Evolutionary conservation across 2,113 vertebrate genomes (phyloP), one percentile per base, ranked within the genome.

Genomic region (Monarcha castaneiventris): DNA sequence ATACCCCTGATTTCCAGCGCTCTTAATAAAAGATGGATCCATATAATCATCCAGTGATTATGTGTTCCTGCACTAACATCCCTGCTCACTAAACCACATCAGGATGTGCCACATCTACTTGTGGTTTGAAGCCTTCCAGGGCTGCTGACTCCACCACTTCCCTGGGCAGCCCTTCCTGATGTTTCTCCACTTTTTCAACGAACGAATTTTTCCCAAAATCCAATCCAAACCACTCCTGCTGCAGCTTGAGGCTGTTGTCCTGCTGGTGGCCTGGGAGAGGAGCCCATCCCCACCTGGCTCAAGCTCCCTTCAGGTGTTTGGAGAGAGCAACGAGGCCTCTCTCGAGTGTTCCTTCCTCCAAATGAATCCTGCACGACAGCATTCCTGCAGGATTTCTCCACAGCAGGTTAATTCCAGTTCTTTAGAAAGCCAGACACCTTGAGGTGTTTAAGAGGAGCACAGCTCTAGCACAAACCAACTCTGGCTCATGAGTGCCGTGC

Each of bases 1-100:
- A 37, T 37, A 37, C 37, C 37, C 37, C 37, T 37, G 37, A 37
- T 37, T 37, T 10, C 37, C 37, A 37, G 37, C 8, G 37, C 37
- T 37, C 37, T 37, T 37, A 37, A 37, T 37, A 37, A 37, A 37
- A n/a, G n/a, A n/a, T n/a, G n/a, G n/a, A n/a, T n/a, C n/a, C 37
- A 37, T 37, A 37, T 37, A 37, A 37, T 37, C 37, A 37, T 37
- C 37, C 37, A 37, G 37, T 37, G 37, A 37, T 37, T 37, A 37
- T 37, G 37, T 37, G 37, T 37, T 37, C 10, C 37, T 37, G 37
- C 10, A 10, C 37, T 37, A 37, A 37, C 37, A 37, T 32, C 22
- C 13, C 20, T 2, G 3, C 20, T n/a, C 67, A 10, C 32, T 8
- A 8, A 75, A 7, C 32, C 10, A 2, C 0, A 1, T 1, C 69